Evolutionary conservation across 2,888 invertebrate species (phyloP).

Genomic region (Anthophora plumipes): DNA sequence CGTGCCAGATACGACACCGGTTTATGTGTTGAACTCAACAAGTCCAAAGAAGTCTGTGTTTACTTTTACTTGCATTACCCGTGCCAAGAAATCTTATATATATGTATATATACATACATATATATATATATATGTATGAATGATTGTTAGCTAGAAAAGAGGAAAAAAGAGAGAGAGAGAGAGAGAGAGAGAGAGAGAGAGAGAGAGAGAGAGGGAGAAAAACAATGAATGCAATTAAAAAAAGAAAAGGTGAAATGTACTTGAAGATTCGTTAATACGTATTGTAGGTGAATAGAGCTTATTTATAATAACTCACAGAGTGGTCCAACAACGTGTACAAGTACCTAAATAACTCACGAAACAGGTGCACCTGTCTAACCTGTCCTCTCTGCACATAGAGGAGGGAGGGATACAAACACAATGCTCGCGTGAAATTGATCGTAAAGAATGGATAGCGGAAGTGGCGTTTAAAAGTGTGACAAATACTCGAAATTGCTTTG

Average conservation of each 20-base stretch:
- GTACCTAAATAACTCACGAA: neutral
- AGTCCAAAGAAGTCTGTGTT: conserved; percentile 44
- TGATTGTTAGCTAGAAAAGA: neutral
- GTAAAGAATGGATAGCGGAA: conserved; percentile 1
- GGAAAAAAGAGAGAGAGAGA: neutral
- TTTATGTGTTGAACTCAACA: conserved; percentile 46
- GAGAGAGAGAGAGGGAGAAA: neutral
- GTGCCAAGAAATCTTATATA: conserved; percentile 35
- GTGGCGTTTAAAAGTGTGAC: neutral
- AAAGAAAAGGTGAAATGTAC: neutral
- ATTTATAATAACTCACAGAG: conserved; percentile 5
- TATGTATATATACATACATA: neutral
- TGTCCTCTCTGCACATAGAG: neutral
- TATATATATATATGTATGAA: neutral
- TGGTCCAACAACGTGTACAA: neutral
- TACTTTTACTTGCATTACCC: conserved; percentile 30
- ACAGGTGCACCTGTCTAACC: conserved; percentile 6
- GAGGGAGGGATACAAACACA: neutral
- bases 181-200: neutral
- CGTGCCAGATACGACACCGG: conserved; percentile 25
- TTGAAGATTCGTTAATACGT: neutral
- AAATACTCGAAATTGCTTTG: no score
- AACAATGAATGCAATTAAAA: no score
- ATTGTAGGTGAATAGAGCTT: neutral
- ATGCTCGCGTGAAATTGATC: neutral